phyloP scores from a whole-genome alignment of 2,113 vertebrate species.

The Hyaena hyaena region DNA sequence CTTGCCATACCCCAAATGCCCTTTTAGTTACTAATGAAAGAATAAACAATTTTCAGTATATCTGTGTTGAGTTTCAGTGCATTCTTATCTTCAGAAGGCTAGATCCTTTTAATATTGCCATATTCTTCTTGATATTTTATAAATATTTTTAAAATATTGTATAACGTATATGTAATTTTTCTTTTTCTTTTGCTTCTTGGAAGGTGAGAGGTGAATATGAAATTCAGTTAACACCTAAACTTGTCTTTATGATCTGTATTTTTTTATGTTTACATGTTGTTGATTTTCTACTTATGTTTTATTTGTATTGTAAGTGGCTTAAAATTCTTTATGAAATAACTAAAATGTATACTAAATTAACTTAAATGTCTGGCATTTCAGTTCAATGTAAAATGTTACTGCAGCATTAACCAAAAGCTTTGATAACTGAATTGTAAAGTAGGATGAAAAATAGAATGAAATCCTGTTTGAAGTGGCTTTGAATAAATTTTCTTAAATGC shows the following conservation, averaged over 20 bases:
- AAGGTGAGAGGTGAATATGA: neutral
- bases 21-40: constrained; percentile 21
- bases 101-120: neutral
- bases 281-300: constrained; percentile 13
- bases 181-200: neutral
- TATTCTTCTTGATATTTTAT: neutral
- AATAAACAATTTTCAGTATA: neutral
- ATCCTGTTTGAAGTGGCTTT: constrained; percentile 19
- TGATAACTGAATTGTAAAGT: neutral
- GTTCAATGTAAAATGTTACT: neutral
- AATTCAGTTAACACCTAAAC: neutral
- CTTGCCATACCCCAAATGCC: neutral
- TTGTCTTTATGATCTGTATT: neutral
- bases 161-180: neutral
- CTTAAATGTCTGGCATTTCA: neutral
- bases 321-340: constrained; percentile 36
- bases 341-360: neutral
- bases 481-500: neutral
- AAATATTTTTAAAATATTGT: neutral
- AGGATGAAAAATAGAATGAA: neutral
- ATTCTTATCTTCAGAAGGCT: neutral
- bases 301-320: neutral
- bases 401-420: neutral
- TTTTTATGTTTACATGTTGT: constrained; percentile 13
- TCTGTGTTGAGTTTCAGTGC: neutral